Evolutionary conservation across 2,888 invertebrate genomes (phyloP).

Genomic region (Autographa pulchrina): DNA sequence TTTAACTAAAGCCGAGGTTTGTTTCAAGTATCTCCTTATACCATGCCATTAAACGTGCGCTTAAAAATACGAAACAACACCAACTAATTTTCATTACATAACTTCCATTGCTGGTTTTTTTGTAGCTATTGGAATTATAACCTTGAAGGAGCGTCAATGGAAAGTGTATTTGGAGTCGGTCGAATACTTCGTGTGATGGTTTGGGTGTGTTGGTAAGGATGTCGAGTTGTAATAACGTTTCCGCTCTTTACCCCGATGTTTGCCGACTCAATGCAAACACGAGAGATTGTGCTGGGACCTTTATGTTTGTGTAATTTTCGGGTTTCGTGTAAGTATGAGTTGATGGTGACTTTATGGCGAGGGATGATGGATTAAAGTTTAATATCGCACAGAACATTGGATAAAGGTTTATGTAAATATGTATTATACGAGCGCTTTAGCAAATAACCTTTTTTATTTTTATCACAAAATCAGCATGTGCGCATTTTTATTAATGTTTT

Average conservation of each 20-base stretch:
- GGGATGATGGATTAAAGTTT: slow-evolving; percentile 43
- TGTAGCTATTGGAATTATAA: accelerated
- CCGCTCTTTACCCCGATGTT: slow-evolving; percentile 84
- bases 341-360: slow-evolving; percentile 52
- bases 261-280: slow-evolving; percentile 82
- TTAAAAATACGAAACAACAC: not conserved
- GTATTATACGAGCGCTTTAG: not conserved
- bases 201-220: slow-evolving; percentile 54
- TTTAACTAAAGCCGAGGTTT: slow-evolving; percentile 72
- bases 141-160: slow-evolving; percentile 46
- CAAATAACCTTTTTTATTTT: too few species aligned
- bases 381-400: slow-evolving; percentile 14
- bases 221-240: slow-evolving; percentile 83
- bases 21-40: slow-evolving; percentile 64
- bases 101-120: slow-evolving; percentile 44
- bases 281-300: slow-evolving; percentile 72
- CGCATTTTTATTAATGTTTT: too few species aligned
- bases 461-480: too few species aligned
- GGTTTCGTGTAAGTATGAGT: slow-evolving; percentile 58
- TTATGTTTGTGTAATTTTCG: slow-evolving; percentile 69
- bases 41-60: slow-evolving; percentile 25
- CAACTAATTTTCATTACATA: not conserved
- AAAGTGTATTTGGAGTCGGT: slow-evolving; percentile 13
- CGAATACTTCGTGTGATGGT: slow-evolving; percentile 3
- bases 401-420: not conserved